These are phyloP conservation scores for Acinonyx jubatus DNA, from an alignment of 2,113 vertebrate genomes.

Conservation along the genomic window DNA sequence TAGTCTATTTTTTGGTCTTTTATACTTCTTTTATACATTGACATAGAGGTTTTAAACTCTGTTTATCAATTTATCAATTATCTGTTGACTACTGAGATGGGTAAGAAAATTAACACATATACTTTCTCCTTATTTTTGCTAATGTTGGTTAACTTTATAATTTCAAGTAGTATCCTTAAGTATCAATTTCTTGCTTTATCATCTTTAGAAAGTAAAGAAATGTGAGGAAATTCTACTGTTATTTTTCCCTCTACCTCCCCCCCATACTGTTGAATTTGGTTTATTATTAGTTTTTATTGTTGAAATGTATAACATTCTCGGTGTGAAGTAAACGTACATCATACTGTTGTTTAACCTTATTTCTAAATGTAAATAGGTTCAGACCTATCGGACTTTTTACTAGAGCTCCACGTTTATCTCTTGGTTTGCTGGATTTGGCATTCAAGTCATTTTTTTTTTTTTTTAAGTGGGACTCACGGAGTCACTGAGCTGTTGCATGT, in stretches of 20 bases:
- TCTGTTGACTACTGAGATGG: neutral
- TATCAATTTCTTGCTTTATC: neutral
- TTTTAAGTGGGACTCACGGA: neutral
- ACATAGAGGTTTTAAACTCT: neutral
- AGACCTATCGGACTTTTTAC: neutral
- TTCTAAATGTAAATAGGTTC: neutral
- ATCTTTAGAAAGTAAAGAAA: neutral
- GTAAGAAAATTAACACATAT: neutral
- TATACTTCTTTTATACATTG: slow-evolving; percentile 22
- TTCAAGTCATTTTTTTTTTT: neutral
- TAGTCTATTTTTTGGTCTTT: neutral
- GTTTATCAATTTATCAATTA: neutral
- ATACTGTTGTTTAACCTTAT: neutral
- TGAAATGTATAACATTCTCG: neutral
- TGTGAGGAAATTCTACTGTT: neutral
- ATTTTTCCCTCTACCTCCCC: neutral
- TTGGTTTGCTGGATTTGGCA: neutral
- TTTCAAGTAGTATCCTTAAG: neutral
- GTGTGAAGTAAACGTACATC: neutral
- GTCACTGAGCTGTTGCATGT: neutral
- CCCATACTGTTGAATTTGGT: neutral
- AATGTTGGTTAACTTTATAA: neutral
- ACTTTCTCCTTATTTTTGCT: neutral
- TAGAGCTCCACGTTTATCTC: neutral
- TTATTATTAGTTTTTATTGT: slow-evolving; percentile 17